Percentiles rank a stretch among this genome's conserved stretches.
Evolutionary conservation across 1,140 invertebrate species (phyloP).

Genomic region (Bilobella aurantiaca): DNA sequence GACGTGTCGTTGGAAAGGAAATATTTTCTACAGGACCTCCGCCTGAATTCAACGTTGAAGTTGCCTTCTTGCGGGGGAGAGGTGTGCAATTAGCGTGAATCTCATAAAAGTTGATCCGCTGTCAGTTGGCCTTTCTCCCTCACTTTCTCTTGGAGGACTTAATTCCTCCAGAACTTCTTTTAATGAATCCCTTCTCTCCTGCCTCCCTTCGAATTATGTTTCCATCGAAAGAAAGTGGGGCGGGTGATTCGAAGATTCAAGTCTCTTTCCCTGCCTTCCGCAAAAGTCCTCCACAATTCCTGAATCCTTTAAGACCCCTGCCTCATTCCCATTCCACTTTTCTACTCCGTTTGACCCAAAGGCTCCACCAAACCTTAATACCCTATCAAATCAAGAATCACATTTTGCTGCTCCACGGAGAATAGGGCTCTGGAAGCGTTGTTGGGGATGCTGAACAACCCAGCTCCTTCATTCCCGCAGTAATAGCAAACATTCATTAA

Average conservation of each 20-base stretch:
- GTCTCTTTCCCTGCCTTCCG: constrained; percentile 16
- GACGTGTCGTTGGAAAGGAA: background rate
- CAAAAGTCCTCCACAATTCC: background rate
- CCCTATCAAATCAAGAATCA: too few relatives aligned
- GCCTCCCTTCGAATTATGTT: background rate
- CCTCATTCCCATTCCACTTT: constrained; percentile 22
- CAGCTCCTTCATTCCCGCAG: background rate
- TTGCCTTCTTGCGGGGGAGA: background rate
- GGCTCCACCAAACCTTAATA: too few relatives aligned
- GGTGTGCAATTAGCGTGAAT: constrained; percentile 34
- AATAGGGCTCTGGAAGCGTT: too few relatives aligned
- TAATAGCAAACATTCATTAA: background rate
- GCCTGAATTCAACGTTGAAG: background rate
- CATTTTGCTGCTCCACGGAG: too few relatives aligned
- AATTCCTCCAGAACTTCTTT: constrained; percentile 37
- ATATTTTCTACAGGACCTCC: background rate
- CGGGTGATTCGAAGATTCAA: background rate
- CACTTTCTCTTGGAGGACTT: constrained; percentile 30
- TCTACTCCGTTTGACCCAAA: constrained; percentile 31
- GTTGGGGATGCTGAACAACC: background rate
- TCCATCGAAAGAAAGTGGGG: background rate
- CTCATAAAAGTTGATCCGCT: constrained; percentile 36
- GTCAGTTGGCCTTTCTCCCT: constrained; percentile 31
- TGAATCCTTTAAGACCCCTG: background rate
- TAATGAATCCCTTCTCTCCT: constrained; percentile 28